Conservation (phyloP, 2,113 vertebrate genomes). For the Toxotes chatareus region DNA sequence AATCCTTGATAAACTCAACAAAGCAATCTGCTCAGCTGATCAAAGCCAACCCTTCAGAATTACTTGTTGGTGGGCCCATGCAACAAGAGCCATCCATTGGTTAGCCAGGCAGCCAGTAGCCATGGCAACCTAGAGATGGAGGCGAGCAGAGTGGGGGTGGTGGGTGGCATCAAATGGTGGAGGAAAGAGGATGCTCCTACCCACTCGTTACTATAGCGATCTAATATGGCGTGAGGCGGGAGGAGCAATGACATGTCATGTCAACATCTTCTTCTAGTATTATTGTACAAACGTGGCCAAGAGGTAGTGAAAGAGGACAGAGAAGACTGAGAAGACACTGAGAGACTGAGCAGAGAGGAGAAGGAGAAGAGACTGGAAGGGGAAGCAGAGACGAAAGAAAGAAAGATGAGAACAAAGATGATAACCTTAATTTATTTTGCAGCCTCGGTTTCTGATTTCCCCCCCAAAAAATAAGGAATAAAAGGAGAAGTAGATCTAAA, state of each 20-base stretch:
- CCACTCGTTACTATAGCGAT: constrained; percentile 62
- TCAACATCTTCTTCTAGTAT: constrained; percentile 47
- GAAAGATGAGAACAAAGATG: constrained; percentile 73
- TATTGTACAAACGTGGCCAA: constrained; percentile 51
- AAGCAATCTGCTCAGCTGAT: constrained; percentile 78
- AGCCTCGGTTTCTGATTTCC: constrained; percentile 87
- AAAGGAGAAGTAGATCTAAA: constrained; percentile 88
- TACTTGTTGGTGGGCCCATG: constrained; percentile 76
- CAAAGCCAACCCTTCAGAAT: constrained; percentile 69
- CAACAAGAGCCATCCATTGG: constrained; percentile 74
- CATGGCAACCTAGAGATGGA: constrained; percentile 81
- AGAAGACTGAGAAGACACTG: constrained; percentile 20
- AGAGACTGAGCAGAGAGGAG: constrained; percentile 29
- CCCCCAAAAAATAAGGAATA: constrained; percentile 66
- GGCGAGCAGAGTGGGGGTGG: constrained; percentile 68
- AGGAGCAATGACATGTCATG: constrained; percentile 67
- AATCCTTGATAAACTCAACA: constrained; percentile 83
- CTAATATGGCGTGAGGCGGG: constrained; percentile 54
- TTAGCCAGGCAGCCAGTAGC: constrained; percentile 76
- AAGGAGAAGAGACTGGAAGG: constrained; percentile 17
- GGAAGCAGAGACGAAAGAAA: constrained; percentile 26
- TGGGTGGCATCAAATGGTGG: constrained; percentile 69
- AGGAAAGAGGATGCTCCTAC: constrained; percentile 68
- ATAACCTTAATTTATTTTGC: constrained; percentile 92
- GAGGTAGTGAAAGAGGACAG: constrained; percentile 61